Base-by-base conservation (phyloP, 2,888 invertebrate genomes). In the Hydrotaea cyrtoneurina region DNA sequence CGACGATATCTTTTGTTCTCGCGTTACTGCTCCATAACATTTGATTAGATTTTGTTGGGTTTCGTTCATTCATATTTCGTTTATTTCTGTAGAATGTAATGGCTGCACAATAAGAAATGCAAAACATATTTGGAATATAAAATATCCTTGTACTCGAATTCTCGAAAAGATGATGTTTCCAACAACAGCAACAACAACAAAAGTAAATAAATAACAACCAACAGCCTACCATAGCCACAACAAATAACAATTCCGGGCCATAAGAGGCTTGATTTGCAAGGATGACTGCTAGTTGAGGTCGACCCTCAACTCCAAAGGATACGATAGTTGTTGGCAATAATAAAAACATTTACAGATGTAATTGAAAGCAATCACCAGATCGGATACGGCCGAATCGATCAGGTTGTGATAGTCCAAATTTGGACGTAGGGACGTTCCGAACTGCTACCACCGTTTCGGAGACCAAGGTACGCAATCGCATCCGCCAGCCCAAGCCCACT, bases 1-100 rank as follows among this genome's bases (percentile, higher is more conserved):
- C 31, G 31, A 31, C 31, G 78, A 72, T 78, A 36, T 64, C 15
- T 31, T 64, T 64, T 64, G 17, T 83, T 71, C 64, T 46, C 39
- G 7, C 72, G 39, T 80, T 83, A 83, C 79, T 83, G 79, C 72
- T 66, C 80, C 77, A 77, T 80, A 80, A 80, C 57, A 83, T 83
- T 83, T 83, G 77, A 83, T 80, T 73, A 53, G 19, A 83, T 77
- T 53, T 73, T 57, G 50, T 53, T 57, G 39, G 19, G 17, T 17
- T 59, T 15, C 15, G 43, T 62, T 55, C 50, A 46, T 23, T 71
- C 36, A 64, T 72, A 50, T 26, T 62, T 59, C 72, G 50, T 50
- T 50, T 50, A 50, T 50, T 50, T 50, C n/a, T 50, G 31, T 46
- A 57, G 7, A 72, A 76, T 79, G 59, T 62, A 69, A 79, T 79